Evolutionary conservation across 2,113 vertebrate genomes (phyloP).

Genomic region (Stercorarius parasiticus): DNA sequence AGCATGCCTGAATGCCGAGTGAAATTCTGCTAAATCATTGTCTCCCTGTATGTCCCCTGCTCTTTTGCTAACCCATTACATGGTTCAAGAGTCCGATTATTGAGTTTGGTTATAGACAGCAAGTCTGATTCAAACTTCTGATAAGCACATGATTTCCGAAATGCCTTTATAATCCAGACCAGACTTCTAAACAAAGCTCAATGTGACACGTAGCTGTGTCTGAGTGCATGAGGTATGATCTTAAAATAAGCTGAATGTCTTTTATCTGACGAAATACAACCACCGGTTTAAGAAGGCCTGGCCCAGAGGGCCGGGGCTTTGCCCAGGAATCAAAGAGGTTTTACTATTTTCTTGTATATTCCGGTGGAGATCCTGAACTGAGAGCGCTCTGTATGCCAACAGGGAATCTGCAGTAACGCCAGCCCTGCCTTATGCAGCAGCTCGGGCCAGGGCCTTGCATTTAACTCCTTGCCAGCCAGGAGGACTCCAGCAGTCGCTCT

Average conservation of each 20-base stretch:
- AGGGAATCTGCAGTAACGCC: neutral
- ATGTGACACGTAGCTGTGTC: constrained; percentile 13
- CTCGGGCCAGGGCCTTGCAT: neutral
- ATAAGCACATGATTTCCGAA: constrained; percentile 8
- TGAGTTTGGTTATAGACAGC: constrained; percentile 11
- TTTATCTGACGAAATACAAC: neutral
- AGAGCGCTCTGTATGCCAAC: neutral
- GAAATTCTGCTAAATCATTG: constrained; percentile 60
- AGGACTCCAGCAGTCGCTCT: neutral
- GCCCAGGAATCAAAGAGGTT: neutral
- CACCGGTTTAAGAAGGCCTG: neutral
- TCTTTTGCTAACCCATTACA: constrained; percentile 12
- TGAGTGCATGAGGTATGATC: neutral
- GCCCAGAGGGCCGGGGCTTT: neutral
- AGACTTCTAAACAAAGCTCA: constrained; percentile 35
- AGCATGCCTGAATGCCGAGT: constrained; percentile 41
- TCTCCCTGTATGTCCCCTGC: neutral
- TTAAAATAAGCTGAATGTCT: constrained; percentile 37
- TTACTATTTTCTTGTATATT: neutral
- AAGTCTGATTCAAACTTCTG: constrained; percentile 49
- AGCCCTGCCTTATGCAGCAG: constrained; percentile 5
- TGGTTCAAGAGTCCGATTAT: constrained; percentile 10
- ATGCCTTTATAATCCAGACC: constrained; percentile 12
- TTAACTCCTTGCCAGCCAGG: constrained; percentile 35
- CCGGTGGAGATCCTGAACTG: neutral